Percentiles rank a stretch among this genome's conserved stretches.
Conservation (phyloP, 2,888 invertebrate genomes). For the Cordilura impudica region DNA sequence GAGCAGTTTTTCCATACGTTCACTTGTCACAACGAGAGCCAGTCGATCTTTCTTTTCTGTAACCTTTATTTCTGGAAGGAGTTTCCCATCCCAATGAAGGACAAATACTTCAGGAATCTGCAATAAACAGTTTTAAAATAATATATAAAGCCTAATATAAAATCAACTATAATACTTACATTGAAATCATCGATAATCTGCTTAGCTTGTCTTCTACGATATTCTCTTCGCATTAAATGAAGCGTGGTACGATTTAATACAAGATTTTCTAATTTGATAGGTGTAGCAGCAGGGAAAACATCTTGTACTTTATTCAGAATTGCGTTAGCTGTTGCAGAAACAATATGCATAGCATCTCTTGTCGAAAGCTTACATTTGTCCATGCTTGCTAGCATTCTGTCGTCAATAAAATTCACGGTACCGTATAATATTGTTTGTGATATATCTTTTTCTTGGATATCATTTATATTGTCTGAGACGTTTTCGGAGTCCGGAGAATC, state of each 20-base stretch:
- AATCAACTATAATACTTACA: background rate
- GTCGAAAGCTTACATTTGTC: conserved; percentile 23
- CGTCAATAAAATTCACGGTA: conserved; percentile 16
- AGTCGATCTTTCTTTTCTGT: too few relatives aligned
- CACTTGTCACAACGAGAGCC: too few relatives aligned
- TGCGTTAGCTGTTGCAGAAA: conserved; percentile 17
- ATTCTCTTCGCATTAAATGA: too few relatives aligned
- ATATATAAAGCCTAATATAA: too few relatives aligned
- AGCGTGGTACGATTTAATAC: too few relatives aligned
- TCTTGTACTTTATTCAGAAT: conserved; percentile 24
- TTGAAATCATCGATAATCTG: conserved; percentile 9
- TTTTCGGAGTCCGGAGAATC: conserved; percentile 14
- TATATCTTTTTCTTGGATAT: conserved; percentile 13
- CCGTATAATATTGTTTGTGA: conserved; percentile 19
- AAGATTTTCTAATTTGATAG: background rate
- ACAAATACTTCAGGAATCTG: too few relatives aligned
- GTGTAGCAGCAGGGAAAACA: conserved; percentile 1
- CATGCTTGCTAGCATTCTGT: too few relatives aligned
- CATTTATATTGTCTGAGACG: conserved; percentile 18
- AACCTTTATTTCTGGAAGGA: too few relatives aligned
- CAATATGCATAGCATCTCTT: conserved; percentile 34
- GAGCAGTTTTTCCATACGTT: too few relatives aligned
- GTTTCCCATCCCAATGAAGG: too few relatives aligned
- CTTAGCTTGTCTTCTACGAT: background rate
- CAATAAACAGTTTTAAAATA: too few relatives aligned